Evolutionary conservation across 2,797 vertebrate genomes (phyloP).

Genomic region (Clarias laeviceps): DNA sequence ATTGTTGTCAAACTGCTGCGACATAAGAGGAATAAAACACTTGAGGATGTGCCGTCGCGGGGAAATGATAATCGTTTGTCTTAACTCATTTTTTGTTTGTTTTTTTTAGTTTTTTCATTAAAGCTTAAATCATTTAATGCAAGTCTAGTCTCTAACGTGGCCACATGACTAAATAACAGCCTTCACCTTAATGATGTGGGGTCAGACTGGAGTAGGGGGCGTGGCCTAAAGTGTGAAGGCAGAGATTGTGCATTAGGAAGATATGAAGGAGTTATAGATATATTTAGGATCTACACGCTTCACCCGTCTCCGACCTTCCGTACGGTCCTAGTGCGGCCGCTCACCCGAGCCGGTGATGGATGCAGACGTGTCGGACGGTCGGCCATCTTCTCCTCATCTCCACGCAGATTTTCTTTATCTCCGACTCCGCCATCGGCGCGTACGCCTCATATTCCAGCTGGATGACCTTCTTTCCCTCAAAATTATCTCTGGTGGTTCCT

Average conservation of each 20-base stretch:
- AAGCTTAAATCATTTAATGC: neutral
- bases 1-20: neutral
- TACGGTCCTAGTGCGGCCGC: neutral
- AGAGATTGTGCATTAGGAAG: neutral
- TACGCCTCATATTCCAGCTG: conserved; percentile 91
- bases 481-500: conserved; percentile 88
- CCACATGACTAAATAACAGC: neutral
- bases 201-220: neutral
- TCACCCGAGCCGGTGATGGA: conserved; percentile 91
- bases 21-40: neutral
- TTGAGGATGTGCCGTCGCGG: neutral
- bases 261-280: too few relatives aligned
- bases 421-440: conserved; percentile 83
- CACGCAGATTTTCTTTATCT: conserved; percentile 84
- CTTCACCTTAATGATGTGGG: neutral
- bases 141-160: neutral
- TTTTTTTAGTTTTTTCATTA: neutral
- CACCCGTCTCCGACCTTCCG: neutral
- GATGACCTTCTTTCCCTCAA: conserved; percentile 83
- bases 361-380: conserved; percentile 79
- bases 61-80: neutral
- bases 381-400: conserved; percentile 84
- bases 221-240: neutral
- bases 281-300: neutral
- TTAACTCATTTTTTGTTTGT: too few relatives aligned